Evolutionary conservation across 1,140 invertebrate genomes (phyloP).

Genomic region (Zophobas atratus): DNA sequence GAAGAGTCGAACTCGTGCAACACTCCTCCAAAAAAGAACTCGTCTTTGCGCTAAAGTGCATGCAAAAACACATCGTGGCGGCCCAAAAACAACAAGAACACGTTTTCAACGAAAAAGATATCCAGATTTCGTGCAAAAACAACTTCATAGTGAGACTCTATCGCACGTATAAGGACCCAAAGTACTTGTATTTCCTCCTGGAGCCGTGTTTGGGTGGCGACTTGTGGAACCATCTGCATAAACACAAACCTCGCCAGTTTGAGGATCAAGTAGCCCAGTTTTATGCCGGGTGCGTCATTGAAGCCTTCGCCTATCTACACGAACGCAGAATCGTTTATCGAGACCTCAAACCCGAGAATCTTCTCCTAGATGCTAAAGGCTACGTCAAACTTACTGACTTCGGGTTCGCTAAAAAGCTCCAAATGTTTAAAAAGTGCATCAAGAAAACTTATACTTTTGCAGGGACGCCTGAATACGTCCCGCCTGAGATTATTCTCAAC

Average conservation of each 20-base stretch:
- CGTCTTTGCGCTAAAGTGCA: conserved; percentile 90
- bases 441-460: conserved; percentile 98
- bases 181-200: conserved; percentile 97
- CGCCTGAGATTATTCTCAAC: conserved; percentile 94
- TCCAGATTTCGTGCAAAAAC: conserved; percentile 81
- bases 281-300: conserved; percentile 91
- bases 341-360: conserved; percentile 96
- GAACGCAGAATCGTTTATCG: conserved; percentile 89
- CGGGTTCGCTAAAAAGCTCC: conserved; percentile 93
- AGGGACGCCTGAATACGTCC: conserved; percentile 92
- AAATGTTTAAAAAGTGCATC: conserved; percentile 67
- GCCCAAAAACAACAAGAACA: conserved; percentile 95
- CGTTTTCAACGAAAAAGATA: conserved; percentile 91
- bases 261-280: conserved; percentile 89
- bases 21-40: conserved; percentile 73
- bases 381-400: conserved; percentile 98
- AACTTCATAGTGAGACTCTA: conserved; percentile 79
- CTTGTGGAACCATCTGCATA: conserved; percentile 93
- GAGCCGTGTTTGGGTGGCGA: conserved; percentile 97
- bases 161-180: conserved; percentile 93
- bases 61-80: conserved; percentile 93
- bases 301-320: conserved; percentile 94
- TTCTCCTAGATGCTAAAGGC: conserved; percentile 88
- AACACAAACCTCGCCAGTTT: conserved; percentile 82
- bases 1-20: conserved; percentile 86